Evolutionary conservation across 1,140 invertebrate genomes (phyloP), one percentile per base, ranked within the genome.

Genomic region (Brachionus rotundiformis): DNA sequence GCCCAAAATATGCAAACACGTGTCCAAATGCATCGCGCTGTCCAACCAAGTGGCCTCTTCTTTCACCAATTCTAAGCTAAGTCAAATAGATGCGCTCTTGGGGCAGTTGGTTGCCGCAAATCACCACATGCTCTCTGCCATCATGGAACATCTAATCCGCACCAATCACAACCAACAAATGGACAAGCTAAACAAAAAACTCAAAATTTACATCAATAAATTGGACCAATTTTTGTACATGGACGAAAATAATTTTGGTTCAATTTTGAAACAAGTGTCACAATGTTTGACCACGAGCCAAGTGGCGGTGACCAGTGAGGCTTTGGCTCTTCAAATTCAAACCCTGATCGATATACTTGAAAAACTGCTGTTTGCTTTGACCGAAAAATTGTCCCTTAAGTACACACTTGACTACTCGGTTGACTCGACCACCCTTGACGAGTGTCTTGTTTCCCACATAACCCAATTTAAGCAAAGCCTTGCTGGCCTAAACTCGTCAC

Each of bases 141-240:
- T 73, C 7, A 73, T 73, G 4, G 3, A 73, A 10, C 8, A 73
- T 13, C 25, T 73, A 44, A 13, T 44, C n/a, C 5, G 23, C 27
- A 19, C 29, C 10, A 33, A 68, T 19, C 16, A 41, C 2, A 23
- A 73, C 16, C 1, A 7, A 7, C 19, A 73, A 25, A 73, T 44
- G 25, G n/a, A 31, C 11, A 41, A 39, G 44, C 10, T 71, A 23
- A 71, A 71, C 13, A 41, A 44, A 44, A 73, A 73, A 27, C 23
- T 73, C 23, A 73, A 73, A 44, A 73, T 73, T 19, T 73, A 73
- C 36, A 23, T 73, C 16, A 73, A 73, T 7, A 73, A 73, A 73
- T 25, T 73, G 16, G 68, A 73, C 41, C 36, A 44, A 44, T 73
- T 73, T 41, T 73, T 73, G 19, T 25, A 7, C 13, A 23, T 13